Evolutionary conservation across 2,888 invertebrate genomes (phyloP), one percentile per base, ranked within the genome.

Genomic region (Clitarchus hookeri): DNA sequence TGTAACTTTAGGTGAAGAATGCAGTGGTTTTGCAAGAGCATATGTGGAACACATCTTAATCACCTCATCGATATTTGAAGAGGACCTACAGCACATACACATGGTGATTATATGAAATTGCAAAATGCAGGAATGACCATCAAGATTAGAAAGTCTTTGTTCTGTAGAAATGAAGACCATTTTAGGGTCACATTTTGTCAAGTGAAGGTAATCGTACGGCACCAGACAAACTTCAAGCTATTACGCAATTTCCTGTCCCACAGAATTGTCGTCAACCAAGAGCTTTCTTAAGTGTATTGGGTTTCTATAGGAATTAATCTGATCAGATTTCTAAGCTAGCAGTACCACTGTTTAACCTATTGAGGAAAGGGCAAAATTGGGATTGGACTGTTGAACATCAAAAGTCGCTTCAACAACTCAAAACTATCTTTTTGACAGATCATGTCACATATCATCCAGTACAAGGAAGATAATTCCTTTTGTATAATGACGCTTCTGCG

Each of bases 91-190:
- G 12, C 78, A 77, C 44, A 23, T 80, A 23, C n/a, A 36, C 6
- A 36, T 44, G 1, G 44, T 85, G 6, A 23, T 80, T n/a, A 27
- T 0, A 11, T n/a, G n/a, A 23, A 19, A 54, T 25, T 85, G 26
- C 23, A 23, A 19, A 27, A 6, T 6, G 85, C 23, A 16, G 36
- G 44, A 12, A 25, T 85, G 6, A 85, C 85, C 12, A 44, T 27
- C 11, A 85, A 85, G 25, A 36, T 85, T 6, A 85, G 44, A 36
- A 85, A 85, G 44, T 85, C 23, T 13, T 23, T 79, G n/a, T 85
- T 85, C 16, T 85, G 26, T 16, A 77, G 44, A 85, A 8, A 36
- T 8, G 78, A 78, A 23, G 44, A 19, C 44, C 25, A n/a, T 85
- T 85, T 25, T 80, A 80, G 0, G 85, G 85, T 3, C 85, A 85